These are phyloP conservation scores for Tretioscincus oriximinensis DNA, from an alignment of 2,113 vertebrate genomes.

Conservation along the genomic window DNA sequence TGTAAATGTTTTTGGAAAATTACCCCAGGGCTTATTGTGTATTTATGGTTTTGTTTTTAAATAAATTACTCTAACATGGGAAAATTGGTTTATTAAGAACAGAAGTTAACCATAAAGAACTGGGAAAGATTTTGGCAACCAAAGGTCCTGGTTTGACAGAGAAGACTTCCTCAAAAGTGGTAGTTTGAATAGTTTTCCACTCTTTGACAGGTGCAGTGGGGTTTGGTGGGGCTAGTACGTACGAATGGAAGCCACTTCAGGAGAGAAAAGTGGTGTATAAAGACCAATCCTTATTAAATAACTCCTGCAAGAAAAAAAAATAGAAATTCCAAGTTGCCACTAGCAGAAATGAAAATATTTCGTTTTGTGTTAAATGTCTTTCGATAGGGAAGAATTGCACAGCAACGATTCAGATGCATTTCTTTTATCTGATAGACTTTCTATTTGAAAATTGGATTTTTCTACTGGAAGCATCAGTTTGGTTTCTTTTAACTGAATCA, in stretches of 20 bases:
- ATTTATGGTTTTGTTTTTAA: constrained; percentile 56
- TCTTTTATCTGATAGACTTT: neutral
- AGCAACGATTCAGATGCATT: neutral
- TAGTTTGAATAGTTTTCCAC: neutral
- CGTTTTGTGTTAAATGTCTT: neutral
- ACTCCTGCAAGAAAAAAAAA: too few relatives aligned
- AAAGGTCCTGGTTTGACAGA: constrained; percentile 47
- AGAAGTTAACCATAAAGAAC: constrained; percentile 55
- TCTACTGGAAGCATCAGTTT: constrained; percentile 21
- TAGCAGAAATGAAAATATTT: too few relatives aligned
- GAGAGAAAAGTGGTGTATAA: too few relatives aligned
- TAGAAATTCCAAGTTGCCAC: too few relatives aligned
- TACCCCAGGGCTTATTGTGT: constrained; percentile 67
- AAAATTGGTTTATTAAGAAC: constrained; percentile 66
- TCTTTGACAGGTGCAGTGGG: too few relatives aligned
- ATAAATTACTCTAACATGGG: constrained; percentile 57
- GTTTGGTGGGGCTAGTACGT: too few relatives aligned
- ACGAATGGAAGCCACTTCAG: too few relatives aligned
- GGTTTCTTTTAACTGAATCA: constrained; percentile 57
- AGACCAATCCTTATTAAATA: too few relatives aligned
- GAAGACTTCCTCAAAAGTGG: neutral
- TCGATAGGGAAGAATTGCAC: neutral
- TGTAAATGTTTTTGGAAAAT: constrained; percentile 72
- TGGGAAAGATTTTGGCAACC: constrained; percentile 48
- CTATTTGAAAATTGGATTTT: neutral